Base-by-base conservation (phyloP, 2,797 vertebrate genomes). In the Gastrophryne carolinensis region DNA sequence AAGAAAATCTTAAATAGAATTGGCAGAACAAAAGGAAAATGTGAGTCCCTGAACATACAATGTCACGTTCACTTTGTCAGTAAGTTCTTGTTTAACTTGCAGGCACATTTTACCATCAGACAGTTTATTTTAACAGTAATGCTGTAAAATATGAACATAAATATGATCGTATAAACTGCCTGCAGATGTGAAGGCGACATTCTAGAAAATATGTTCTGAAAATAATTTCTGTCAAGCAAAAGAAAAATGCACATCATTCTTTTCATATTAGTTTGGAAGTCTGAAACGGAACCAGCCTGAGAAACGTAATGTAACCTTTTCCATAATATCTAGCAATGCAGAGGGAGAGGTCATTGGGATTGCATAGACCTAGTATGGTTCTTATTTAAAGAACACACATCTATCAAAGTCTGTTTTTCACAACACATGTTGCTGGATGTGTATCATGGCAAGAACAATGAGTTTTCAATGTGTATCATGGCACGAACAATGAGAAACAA, bases 1-100 rank as follows among this genome's bases (percentile, higher is more conserved):
- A n/a, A n/a, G n/a, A n/a, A 35, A 34, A 41, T 52, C 82, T 68
- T 80, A 80, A 84, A 83, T 78, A 83, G 57, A 61, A 81, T 76
- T 87, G 82, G 84, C 78, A 79, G 47, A 76, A 78, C 12, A 63
- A 39, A 5, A 78, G 82, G 83, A 86, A 83, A 88, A 84, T 69
- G 37, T 53, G 63, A 82, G 71, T 69, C 57, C 47, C 74, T 71
- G 73, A 79, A 79, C 57, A 54, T 24, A 47, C 54, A 67, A 34
- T 44, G 61, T 74, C 63, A 57, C 21, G 30, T 41, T 72, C 39
- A 80, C 23, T 62, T 64, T 47, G 63, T 73, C 81, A 79, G 56
- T 11, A 50, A 75, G n/a, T 21, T 52, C 47, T 80, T 62, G 60
- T 72, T 82, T 78, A 72, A 72, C 70, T 67, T 73, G 52, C 72